A percentile compares a stretch with the other conserved stretches of the same genome.
phyloP scores from a whole-genome alignment of 35 echinoderm and acorn worm genomes.

The Apostichopus californicus region DNA sequence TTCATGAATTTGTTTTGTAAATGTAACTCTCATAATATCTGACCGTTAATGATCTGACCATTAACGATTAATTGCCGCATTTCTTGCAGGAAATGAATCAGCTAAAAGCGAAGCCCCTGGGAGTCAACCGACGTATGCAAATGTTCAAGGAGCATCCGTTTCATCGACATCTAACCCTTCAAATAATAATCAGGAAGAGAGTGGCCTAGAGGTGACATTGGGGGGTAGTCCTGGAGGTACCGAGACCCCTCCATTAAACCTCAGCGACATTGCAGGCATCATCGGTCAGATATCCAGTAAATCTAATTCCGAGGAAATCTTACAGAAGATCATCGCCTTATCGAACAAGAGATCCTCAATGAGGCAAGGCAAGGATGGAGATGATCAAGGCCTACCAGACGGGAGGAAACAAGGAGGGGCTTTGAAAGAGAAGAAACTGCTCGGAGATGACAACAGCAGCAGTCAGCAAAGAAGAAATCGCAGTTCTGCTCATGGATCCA shows the following conservation, averaged over 20 bases:
- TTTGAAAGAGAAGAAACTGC: not conserved
- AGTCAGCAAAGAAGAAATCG: not conserved
- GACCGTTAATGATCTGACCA: too few species aligned
- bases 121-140: not conserved
- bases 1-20: too few species aligned
- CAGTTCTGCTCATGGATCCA: not conserved
- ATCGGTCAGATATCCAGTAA: constrained; percentile 22
- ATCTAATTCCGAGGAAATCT: constrained; percentile 28
- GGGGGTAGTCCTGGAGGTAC: not conserved
- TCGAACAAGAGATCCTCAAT: constrained; percentile 1
- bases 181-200: not conserved
- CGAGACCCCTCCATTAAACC: constrained; percentile 26
- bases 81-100: not conserved
- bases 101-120: not conserved
- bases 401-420: not conserved
- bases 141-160: too few species aligned
- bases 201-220: not conserved
- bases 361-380: not conserved
- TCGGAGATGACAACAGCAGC: not conserved
- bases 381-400: not conserved
- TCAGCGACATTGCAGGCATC: constrained; percentile 4
- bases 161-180: too few species aligned
- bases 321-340: constrained; percentile 23
- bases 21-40: too few species aligned
- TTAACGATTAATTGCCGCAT: not conserved